Evolutionary conservation across 2,888 invertebrate genomes (phyloP), one percentile per base, ranked within the genome.

Genomic region (Euplagia quadripunctaria): DNA sequence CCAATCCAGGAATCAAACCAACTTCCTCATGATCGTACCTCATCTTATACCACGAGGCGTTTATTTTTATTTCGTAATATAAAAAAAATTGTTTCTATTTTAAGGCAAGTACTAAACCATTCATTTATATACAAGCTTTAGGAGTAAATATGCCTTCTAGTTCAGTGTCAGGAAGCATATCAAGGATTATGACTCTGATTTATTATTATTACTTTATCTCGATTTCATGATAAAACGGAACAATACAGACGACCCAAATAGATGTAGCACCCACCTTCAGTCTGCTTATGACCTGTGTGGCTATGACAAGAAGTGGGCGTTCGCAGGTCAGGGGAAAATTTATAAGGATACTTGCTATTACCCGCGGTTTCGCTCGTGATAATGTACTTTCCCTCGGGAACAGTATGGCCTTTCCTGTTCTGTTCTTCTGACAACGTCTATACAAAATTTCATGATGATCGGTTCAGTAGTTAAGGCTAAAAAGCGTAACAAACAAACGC

Each of bases 181-280:
- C 64, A 41, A 41, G 17, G 9, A 64, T 17, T 64, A 68, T 55
- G 52, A 66, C 71, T 20, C 64, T 31, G 63, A 68, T 71, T 51
- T 67, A 67, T 71, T 71, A 74, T 71, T 64, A 71, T 65, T 52
- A 71, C 55, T 64, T 70, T 68, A 74, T 74, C 74, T 58, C 12
- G 68, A 71, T 71, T 12, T 46, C 64, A 3, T 67, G 58, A 61
- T 61, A 68, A 67, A 74, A 51, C 43, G 20, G 49, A 67, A 75
- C 71, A 69, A 52, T 66, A 63, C 69, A 17, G 64, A 43, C 71
- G 67, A 67, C 68, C 69, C 55, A 71, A 63, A 72, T 75, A 20
- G 63, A 61, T 9, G 65, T 52, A 61, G 64, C 69, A 69, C 72
- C 66, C 70, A 72, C 72, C 14, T n/a, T 16, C 20, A 20, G 61